phyloP scores from a whole-genome alignment of 1,140 invertebrate species.

The Musca domestica region DNA sequence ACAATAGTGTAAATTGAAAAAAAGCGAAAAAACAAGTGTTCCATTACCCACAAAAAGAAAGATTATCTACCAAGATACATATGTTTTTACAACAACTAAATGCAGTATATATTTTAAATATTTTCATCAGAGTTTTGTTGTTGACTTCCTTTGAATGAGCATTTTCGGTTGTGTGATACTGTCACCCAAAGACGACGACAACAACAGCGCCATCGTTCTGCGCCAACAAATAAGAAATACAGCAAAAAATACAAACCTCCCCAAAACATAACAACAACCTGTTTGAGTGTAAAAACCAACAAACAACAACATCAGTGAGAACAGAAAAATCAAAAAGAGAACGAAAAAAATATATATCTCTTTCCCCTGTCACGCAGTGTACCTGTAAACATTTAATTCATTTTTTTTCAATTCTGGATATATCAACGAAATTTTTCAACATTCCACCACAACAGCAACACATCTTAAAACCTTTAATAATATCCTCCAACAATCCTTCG shows the following conservation, averaged over 20 bases:
- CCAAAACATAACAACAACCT: slow-evolving; percentile 9
- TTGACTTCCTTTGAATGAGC: too few species aligned
- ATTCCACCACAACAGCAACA: slow-evolving; percentile 19
- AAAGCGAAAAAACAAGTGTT: too few species aligned
- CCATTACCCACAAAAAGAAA: too few species aligned
- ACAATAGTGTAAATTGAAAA: too few species aligned
- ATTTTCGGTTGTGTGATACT: too few species aligned
- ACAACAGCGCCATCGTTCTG: too few species aligned
- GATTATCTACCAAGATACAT: too few species aligned
- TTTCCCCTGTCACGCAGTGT: neutral
- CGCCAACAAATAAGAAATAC: neutral
- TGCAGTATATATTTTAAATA: too few species aligned
- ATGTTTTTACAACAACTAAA: too few species aligned
- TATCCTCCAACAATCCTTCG: neutral
- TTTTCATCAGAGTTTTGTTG: too few species aligned
- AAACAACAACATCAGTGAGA: slow-evolving; percentile 3
- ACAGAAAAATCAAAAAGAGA: neutral
- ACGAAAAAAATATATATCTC: too few species aligned
- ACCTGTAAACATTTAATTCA: neutral
- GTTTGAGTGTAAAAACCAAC: slow-evolving; percentile 9
- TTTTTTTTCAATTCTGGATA: neutral
- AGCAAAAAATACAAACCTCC: neutral
- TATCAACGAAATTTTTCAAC: neutral
- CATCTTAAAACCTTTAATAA: neutral
- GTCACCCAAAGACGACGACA: too few species aligned